phyloP scores from a whole-genome alignment of 2,113 vertebrate species.

The Leptosomus discolor region DNA sequence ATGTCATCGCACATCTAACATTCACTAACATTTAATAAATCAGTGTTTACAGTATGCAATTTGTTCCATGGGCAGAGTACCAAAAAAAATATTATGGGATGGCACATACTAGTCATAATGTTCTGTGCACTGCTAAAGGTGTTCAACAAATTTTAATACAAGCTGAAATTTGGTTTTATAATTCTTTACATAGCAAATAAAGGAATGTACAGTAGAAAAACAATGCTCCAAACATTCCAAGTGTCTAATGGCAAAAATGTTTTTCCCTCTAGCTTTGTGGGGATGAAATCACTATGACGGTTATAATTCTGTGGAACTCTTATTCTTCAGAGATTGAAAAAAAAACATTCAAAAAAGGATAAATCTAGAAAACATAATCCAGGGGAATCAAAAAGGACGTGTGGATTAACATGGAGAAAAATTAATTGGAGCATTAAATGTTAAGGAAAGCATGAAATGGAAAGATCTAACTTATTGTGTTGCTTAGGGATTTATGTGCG shows the following conservation, averaged over 20 bases:
- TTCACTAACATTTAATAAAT: not conserved
- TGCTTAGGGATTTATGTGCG: not conserved
- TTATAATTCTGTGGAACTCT: not conserved
- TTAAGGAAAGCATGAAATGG: constrained; percentile 28
- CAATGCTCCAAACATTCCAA: not conserved
- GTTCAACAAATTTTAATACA: not conserved
- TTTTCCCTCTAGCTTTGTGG: not conserved
- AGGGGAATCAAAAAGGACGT: constrained; percentile 11
- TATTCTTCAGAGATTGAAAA: not conserved
- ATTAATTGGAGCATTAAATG: constrained; percentile 33
- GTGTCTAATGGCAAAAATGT: not conserved
- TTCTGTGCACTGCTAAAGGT: not conserved
- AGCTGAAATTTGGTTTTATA: not conserved
- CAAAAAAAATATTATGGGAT: not conserved
- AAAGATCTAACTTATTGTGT: not conserved
- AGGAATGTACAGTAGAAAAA: not conserved
- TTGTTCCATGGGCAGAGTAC: not conserved
- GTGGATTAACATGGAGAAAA: not conserved
- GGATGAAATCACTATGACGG: not conserved
- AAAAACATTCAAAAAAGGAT: not conserved
- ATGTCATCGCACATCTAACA: not conserved
- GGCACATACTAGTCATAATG: not conserved
- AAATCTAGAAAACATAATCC: constrained; percentile 2
- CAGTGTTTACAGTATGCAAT: not conserved
- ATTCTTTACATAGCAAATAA: not conserved